Evolutionary conservation across 2,797 vertebrate genomes (phyloP), one percentile per base, ranked within the genome.

Genomic region (Cossypha polioptera): DNA sequence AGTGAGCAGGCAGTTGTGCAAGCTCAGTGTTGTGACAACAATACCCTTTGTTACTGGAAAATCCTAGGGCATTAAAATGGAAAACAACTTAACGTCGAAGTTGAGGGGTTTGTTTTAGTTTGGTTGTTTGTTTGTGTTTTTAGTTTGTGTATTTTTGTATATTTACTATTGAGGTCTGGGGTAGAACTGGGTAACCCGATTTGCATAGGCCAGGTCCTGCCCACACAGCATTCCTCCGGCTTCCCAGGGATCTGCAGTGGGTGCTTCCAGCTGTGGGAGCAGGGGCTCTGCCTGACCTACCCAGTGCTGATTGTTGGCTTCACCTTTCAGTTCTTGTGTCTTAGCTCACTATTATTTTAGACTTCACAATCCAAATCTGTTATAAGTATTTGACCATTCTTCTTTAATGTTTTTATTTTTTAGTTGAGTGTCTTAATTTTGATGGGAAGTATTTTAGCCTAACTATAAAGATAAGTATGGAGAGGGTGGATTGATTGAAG

Each of bases 1-100:
- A 57, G 61, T 29, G 76, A 80, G 55, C 31, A 29, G 77, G 66
- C 69, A 18, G 66, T 92, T 94, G 90, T 92, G 93, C 80, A 92
- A 92, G 63, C 59, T 55, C 62, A 18, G 51, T 81, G 77, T 59
- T 78, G 45, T 63, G 54, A 47, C 61, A 79, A 82, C 94, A 94
- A 65, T 92, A 58, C 67, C 77, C 86, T 88, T 95, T 95, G 88
- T 95, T 88, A 43, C n/a, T 93, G 74, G 67, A 69, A 86, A 74
- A 75, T 86, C 76, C 58, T 35, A 10, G 62, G 25, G 7, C 14
- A 15, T 63, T 92, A 42, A 78, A 50, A 74, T 48, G 68, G 82
- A 63, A 81, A 82, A 81, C 20, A 61, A 68, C 31, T 66, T 92
- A 79, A 53, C 6, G 5, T 69, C 5, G 4, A 58, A 76, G 35